Base-by-base conservation (phyloP, 2,888 invertebrate genomes). In the Lypha dubia region DNA sequence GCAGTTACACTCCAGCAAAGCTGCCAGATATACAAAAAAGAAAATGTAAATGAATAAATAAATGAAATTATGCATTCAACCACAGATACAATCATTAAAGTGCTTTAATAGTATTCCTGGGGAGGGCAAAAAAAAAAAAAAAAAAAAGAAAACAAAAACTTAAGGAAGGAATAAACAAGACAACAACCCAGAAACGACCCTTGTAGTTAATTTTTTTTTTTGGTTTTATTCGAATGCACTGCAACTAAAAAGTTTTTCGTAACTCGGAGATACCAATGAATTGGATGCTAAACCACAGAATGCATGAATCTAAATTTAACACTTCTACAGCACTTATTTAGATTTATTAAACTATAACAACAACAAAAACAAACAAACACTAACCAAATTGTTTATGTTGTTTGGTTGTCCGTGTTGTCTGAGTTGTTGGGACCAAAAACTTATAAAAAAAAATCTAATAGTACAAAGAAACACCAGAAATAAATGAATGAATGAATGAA, bases 301-400 rank as follows among this genome's bases (percentile, higher is more conserved):
- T 65, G 70, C 44, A 83, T 71, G 75, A 77, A 77, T 84, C 84
- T 84, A 81, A 84, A 77, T 84, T 77, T 81, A 84, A 81, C 84
- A 77, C 79, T 77, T 84, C 46, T 70, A 70, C 70, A 62, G 24
- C 62, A 63, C 58, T 82, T 82, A 76, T 82, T 76, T 82, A 82
- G 81, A 82, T 82, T 82, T 82, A 82, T 82, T 79, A 79, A 73
- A 58, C 38, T 20, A 73, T 58, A 80, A 67, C n/a, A 58, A 46
- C 49, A n/a, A n/a, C n/a, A n/a, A n/a, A n/a, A n/a, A n/a, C n/a
- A n/a, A n/a, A n/a, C n/a, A n/a, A n/a, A 75, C 44, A 28, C 32
- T 56, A 56, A 68, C 24, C 74, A 81, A 83, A 65, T 83, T 83
- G 73, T 77, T 83, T 83, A 73, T 65, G 65, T 49, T 76, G 53